Conservation (phyloP, 2,888 invertebrate species). For the Eupsilia transversa region DNA sequence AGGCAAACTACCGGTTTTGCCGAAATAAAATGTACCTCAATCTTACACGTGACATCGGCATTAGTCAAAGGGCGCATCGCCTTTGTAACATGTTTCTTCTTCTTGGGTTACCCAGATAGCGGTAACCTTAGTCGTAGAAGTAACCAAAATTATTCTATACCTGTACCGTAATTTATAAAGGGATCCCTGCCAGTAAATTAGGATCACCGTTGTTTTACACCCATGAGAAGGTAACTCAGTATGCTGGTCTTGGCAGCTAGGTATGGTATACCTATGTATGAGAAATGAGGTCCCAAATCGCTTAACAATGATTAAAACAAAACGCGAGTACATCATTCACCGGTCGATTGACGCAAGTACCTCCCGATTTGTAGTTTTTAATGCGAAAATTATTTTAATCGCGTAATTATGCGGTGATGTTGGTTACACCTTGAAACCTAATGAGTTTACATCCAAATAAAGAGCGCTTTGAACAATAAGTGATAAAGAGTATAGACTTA, state of each 20-base stretch:
- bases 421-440: slow-evolving; percentile 61
- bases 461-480: slow-evolving; percentile 62
- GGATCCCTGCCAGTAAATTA: too few species aligned
- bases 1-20: too few species aligned
- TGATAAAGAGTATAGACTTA: slow-evolving; percentile 49
- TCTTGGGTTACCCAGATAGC: too few species aligned
- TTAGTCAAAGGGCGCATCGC: too few species aligned
- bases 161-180: too few species aligned
- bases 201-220: not conserved
- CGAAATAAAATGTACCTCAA: too few species aligned
- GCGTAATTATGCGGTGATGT: slow-evolving; percentile 52
- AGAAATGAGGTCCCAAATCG: slow-evolving; percentile 5
- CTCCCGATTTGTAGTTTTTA: slow-evolving; percentile 51
- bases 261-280: slow-evolving; percentile 7
- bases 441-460: slow-evolving; percentile 64
- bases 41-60: too few species aligned
- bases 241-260: not conserved
- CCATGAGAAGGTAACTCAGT: not conserved
- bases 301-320: slow-evolving; percentile 39
- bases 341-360: slow-evolving; percentile 59
- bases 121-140: too few species aligned
- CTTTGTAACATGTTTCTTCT: too few species aligned
- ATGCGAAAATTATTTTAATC: slow-evolving; percentile 68
- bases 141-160: too few species aligned
- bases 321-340: slow-evolving; percentile 50